A percentile compares a stretch with the other conserved stretches of the same genome.
Conservation (phyloP, 2,888 invertebrate species). For the Drosophila conformis region DNA sequence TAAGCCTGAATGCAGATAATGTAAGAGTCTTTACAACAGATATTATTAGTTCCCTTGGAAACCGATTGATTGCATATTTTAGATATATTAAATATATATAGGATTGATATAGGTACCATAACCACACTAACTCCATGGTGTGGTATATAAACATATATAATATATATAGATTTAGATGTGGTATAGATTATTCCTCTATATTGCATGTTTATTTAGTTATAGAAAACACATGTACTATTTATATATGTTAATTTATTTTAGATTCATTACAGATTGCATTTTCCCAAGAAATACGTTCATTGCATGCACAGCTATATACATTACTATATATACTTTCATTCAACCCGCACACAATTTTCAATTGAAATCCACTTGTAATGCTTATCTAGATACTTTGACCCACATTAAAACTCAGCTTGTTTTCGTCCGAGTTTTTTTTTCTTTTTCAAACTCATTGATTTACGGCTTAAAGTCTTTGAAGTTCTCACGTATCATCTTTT, state of each 20-base stretch:
- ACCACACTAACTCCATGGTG: too few species aligned
- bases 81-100: neutral
- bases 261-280: neutral
- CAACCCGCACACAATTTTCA: neutral
- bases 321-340: neutral
- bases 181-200: neutral
- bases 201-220: neutral
- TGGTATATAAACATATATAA: too few species aligned
- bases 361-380: conserved; percentile 20
- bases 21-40: neutral
- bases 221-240: neutral
- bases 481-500: conserved; percentile 42
- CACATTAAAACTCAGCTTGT: neutral
- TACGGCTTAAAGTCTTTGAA: conserved; percentile 12
- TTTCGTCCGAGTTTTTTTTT: neutral
- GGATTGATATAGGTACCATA: neutral
- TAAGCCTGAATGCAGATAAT: neutral
- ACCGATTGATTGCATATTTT: neutral
- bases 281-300: neutral
- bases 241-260: neutral
- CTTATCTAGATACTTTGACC: conserved; percentile 10
- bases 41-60: neutral
- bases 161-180: neutral
- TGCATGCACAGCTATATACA: neutral
- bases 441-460: conserved; percentile 1